phyloP scores from a whole-genome alignment of 92 coral and sea anemone species.

The Porites rus region DNA sequence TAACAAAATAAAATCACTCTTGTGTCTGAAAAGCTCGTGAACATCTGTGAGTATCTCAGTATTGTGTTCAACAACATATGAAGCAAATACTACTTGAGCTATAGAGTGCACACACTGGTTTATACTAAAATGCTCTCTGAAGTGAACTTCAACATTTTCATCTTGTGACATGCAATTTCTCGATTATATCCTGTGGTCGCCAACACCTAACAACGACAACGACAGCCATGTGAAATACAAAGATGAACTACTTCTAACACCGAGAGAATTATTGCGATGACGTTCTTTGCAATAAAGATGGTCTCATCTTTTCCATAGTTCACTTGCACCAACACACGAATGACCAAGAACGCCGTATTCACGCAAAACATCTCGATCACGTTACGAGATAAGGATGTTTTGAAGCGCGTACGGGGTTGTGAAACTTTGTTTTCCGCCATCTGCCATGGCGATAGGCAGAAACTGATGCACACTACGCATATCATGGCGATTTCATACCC shows the following conservation, averaged over 20 bases:
- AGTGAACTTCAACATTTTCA: no score
- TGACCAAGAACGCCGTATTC: conserved; percentile 37
- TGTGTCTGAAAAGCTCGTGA: no score
- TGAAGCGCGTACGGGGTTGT: neutral
- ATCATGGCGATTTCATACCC: neutral
- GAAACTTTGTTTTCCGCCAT: conserved; percentile 45
- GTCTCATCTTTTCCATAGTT: conserved; percentile 51
- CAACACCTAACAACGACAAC: neutral
- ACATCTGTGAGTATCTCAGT: no score
- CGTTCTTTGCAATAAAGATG: conserved; percentile 48
- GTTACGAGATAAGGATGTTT: neutral
- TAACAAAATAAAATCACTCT: no score
- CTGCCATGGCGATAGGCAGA: conserved; percentile 28
- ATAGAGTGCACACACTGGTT: no score
- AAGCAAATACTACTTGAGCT: no score
- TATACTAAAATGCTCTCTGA: no score
- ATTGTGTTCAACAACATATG: no score
- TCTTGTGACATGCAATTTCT: no score
- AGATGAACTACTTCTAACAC: neutral
- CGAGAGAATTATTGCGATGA: no score
- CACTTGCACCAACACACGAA: conserved; percentile 41
- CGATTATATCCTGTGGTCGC: no score
- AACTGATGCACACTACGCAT: neutral
- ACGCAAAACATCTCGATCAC: neutral
- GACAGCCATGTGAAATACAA: neutral